Percentiles rank a stretch among this genome's conserved stretches.
Evolutionary conservation across 2,888 invertebrate genomes (phyloP).

Genomic region (Xylota sylvarum): DNA sequence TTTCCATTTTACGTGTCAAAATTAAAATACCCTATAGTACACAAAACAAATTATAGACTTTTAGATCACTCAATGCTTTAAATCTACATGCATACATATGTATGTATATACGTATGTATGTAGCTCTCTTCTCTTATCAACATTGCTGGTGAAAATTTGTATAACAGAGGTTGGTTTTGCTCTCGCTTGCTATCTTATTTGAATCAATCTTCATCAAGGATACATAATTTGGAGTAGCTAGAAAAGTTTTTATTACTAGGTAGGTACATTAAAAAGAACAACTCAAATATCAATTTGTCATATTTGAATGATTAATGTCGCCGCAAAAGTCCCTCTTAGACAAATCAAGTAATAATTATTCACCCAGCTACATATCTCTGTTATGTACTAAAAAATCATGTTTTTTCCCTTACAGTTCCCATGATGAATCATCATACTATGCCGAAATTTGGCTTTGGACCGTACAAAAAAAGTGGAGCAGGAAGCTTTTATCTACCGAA

Average conservation of each 20-base stretch:
- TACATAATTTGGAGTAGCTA: slow-evolving; percentile 44
- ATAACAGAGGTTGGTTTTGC: slow-evolving; percentile 5
- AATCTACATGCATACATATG: background rate
- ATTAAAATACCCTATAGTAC: too few species aligned
- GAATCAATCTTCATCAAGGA: slow-evolving; percentile 47
- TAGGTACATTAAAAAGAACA: slow-evolving; percentile 22
- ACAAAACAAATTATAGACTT: background rate
- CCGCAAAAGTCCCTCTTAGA: slow-evolving; percentile 52
- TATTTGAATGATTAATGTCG: slow-evolving; percentile 70
- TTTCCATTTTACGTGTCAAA: too few species aligned
- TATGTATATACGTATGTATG: too few species aligned
- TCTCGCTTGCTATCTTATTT: slow-evolving; percentile 7
- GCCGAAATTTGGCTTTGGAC: slow-evolving; percentile 89
- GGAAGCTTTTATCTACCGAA: slow-evolving; percentile 88
- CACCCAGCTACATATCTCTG: slow-evolving; percentile 56
- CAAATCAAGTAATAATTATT: slow-evolving; percentile 73
- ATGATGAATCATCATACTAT: slow-evolving; percentile 92
- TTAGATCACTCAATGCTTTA: background rate
- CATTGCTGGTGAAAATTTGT: slow-evolving; percentile 7
- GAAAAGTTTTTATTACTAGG: slow-evolving; percentile 40
- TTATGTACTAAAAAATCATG: slow-evolving; percentile 55
- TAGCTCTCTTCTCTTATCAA: background rate
- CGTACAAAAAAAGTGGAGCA: slow-evolving; percentile 86
- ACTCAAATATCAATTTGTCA: slow-evolving; percentile 68
- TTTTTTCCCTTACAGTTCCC: slow-evolving; percentile 87